phyloP scores from a whole-genome alignment of 2,888 invertebrate species.

The Ommatoiulus sabulosus region DNA sequence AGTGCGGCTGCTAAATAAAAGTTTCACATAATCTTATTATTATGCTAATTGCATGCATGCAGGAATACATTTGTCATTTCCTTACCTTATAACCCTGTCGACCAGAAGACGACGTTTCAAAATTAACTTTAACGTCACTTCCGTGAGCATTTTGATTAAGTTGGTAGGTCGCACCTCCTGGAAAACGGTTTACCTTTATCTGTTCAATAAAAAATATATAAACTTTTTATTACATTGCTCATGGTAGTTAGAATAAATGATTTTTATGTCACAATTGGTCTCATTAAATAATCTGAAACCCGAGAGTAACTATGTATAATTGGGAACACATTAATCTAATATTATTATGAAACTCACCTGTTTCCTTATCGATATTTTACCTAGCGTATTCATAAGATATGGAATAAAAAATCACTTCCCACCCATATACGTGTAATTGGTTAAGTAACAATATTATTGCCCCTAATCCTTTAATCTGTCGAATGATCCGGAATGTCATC shows the following conservation, averaged over 20 bases:
- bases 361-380: not conserved
- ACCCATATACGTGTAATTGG: too few relatives aligned
- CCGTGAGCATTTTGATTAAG: conserved; percentile 57
- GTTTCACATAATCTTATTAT: not conserved
- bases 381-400: not conserved
- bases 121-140: conserved; percentile 57
- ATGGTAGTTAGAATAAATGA: not conserved
- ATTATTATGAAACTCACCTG: not conserved
- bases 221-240: not conserved
- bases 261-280: conserved; percentile 25
- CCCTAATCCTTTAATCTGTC: not conserved
- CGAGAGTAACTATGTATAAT: not conserved
- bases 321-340: not conserved
- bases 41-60: not conserved
- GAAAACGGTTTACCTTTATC: conserved; percentile 58
- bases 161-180: conserved; percentile 57
- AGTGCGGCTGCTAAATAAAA: not conserved
- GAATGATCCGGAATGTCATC: not conserved
- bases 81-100: conserved; percentile 18
- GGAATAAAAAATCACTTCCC: not conserved
- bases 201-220: conserved; percentile 8
- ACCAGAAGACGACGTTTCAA: conserved; percentile 49
- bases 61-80: not conserved
- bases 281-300: not conserved
- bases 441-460: too few relatives aligned